Conservation (phyloP, 1,140 invertebrate genomes). For the Hyles euphorbiae region DNA sequence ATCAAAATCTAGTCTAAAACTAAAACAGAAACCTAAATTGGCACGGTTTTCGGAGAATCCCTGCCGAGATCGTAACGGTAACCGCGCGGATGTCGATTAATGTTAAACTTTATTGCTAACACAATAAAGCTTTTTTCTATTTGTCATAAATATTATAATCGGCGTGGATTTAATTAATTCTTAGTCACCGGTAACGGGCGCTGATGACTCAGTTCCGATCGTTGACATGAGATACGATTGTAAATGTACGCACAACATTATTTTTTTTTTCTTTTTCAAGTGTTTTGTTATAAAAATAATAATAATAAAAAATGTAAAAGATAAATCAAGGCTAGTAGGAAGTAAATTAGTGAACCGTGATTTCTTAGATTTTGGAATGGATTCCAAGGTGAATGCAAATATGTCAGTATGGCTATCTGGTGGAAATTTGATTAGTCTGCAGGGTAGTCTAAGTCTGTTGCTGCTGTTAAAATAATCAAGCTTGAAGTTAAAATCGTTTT, state of each 20-base stretch:
- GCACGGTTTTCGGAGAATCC: slow-evolving; percentile 39
- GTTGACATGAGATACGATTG: slow-evolving; percentile 4
- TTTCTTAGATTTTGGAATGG: too few relatives aligned
- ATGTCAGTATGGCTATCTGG: too few relatives aligned
- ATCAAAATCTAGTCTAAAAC: slow-evolving; percentile 5
- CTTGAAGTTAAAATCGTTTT: too few relatives aligned
- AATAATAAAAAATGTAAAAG: too few relatives aligned
- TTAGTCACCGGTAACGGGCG: slow-evolving; percentile 59
- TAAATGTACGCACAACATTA: neutral
- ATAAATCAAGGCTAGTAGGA: too few relatives aligned
- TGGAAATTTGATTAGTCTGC: too few relatives aligned
- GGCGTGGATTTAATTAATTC: slow-evolving; percentile 61
- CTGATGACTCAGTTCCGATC: slow-evolving; percentile 41
- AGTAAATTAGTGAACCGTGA: too few relatives aligned
- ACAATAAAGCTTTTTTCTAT: slow-evolving; percentile 21
- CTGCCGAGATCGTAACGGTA: slow-evolving; percentile 44
- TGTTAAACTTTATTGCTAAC: slow-evolving; percentile 30
- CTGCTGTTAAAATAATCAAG: too few relatives aligned
- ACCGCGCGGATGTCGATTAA: slow-evolving; percentile 15
- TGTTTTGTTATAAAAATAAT: too few relatives aligned
- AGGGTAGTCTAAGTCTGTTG: too few relatives aligned
- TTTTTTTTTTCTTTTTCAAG: neutral
- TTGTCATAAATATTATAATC: slow-evolving; percentile 38
- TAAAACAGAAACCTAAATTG: slow-evolving; percentile 54
- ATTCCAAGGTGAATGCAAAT: too few relatives aligned